A percentile compares a stretch with the other conserved stretches of the same genome.
Conservation (phyloP, 2,797 vertebrate species). For the Sarcoramphus papa region DNA sequence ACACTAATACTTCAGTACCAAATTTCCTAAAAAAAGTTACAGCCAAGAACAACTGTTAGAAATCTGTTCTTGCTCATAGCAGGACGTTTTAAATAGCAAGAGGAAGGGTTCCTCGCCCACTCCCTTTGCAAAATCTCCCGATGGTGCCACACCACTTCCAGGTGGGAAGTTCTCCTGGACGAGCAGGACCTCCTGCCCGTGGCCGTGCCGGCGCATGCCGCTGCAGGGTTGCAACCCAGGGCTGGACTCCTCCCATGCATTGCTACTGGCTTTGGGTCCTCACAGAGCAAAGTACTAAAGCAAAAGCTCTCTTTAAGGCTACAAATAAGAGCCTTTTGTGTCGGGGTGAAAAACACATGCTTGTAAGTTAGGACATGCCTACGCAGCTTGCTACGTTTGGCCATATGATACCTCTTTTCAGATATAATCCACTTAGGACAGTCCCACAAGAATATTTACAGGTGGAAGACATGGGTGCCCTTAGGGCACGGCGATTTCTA, state of each 20-base stretch:
- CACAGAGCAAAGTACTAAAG: neutral
- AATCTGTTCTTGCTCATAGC: neutral
- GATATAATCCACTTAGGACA: neutral
- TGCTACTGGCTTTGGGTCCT: neutral
- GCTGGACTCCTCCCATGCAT: neutral
- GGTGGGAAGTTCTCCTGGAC: neutral
- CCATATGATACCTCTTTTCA: neutral
- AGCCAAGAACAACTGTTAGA: neutral
- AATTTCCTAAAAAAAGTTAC: neutral
- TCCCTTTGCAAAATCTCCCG: neutral
- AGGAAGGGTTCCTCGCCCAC: neutral
- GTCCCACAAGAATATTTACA: neutral
- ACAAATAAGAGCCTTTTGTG: neutral
- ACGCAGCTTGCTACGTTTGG: neutral
- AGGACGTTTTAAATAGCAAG: neutral
- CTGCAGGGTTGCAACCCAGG: neutral
- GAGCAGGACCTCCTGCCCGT: neutral
- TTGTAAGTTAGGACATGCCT: neutral
- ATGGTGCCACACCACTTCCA: neutral
- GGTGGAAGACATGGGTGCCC: neutral
- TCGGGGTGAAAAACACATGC: neutral
- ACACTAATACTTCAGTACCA: neutral
- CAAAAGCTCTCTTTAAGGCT: neutral
- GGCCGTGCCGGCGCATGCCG: accelerated
- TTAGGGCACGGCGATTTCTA: neutral